Percentiles rank a stretch among this genome's conserved stretches.
Conservation (phyloP, 2,113 vertebrate species). For the Anseranas semipalmata region DNA sequence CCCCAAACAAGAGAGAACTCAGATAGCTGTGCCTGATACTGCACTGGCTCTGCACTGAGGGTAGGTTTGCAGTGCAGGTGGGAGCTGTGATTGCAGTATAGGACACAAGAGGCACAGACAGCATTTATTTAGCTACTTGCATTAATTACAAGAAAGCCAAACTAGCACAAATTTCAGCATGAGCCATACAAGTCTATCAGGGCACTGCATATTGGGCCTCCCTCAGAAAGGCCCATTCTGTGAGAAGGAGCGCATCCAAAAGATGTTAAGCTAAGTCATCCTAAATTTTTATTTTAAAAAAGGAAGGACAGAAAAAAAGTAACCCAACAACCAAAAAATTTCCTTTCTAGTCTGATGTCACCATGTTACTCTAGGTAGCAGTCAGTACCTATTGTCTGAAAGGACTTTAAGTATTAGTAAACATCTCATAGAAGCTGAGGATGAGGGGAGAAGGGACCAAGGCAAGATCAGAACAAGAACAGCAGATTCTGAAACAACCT, state of each 20-base stretch:
- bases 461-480: background rate
- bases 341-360: background rate
- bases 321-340: background rate
- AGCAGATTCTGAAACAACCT: background rate
- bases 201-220: no score
- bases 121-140: background rate
- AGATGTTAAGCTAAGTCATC: background rate
- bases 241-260: background rate
- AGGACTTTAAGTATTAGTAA: background rate
- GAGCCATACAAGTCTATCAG: rapidly evolving
- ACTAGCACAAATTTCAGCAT: background rate
- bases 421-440: no score
- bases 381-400: background rate
- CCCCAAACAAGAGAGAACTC: background rate
- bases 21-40: no score
- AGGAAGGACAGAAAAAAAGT: background rate
- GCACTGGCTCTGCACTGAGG: rapidly evolving
- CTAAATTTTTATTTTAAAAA: background rate
- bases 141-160: background rate
- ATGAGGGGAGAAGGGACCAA: background rate
- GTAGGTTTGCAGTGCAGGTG: background rate
- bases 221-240: background rate
- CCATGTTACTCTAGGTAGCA: background rate
- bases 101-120: background rate
- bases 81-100: background rate